These are phyloP conservation scores for Xiphophorus hellerii DNA, from an alignment of 2,113 vertebrate genomes.

Conservation along the genomic window DNA sequence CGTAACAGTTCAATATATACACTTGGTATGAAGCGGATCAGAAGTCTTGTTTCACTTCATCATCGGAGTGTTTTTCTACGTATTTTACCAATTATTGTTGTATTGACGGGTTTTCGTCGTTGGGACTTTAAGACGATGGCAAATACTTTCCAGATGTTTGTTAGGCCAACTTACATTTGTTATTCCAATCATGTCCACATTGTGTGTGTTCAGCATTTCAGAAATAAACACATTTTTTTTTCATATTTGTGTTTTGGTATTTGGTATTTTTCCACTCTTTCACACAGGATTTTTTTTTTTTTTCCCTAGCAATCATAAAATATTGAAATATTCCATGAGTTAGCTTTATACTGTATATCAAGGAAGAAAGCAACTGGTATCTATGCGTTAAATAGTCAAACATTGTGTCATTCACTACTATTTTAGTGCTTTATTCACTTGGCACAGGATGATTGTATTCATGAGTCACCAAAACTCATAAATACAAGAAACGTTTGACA, in stretches of 20 bases:
- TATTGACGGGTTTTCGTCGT: slow-evolving; percentile 16
- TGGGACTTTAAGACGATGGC: slow-evolving; percentile 14
- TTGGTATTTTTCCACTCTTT: not conserved
- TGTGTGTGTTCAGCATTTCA: slow-evolving; percentile 56
- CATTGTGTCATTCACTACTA: no score
- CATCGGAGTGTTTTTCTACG: slow-evolving; percentile 44
- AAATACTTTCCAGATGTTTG: slow-evolving; percentile 47
- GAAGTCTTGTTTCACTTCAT: slow-evolving; percentile 15
- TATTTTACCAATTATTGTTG: slow-evolving; percentile 44
- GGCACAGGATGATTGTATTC: no score
- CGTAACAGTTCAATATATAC: slow-evolving; percentile 27
- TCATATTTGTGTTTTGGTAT: slow-evolving; percentile 42
- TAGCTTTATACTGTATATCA: no score
- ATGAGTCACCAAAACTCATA: no score
- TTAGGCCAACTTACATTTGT: slow-evolving; percentile 64
- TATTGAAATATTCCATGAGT: no score
- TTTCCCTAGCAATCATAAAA: no score
- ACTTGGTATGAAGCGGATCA: slow-evolving; percentile 21
- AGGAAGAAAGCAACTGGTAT: no score
- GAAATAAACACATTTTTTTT: slow-evolving; percentile 75
- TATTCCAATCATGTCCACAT: slow-evolving; percentile 54
- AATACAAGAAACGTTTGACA: no score
- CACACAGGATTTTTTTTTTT: not conserved
- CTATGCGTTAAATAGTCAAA: no score
- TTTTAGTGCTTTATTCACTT: no score